These are phyloP conservation scores for Cygnus olor DNA, from an alignment of 2,797 vertebrate species.

Conservation along the genomic window DNA sequence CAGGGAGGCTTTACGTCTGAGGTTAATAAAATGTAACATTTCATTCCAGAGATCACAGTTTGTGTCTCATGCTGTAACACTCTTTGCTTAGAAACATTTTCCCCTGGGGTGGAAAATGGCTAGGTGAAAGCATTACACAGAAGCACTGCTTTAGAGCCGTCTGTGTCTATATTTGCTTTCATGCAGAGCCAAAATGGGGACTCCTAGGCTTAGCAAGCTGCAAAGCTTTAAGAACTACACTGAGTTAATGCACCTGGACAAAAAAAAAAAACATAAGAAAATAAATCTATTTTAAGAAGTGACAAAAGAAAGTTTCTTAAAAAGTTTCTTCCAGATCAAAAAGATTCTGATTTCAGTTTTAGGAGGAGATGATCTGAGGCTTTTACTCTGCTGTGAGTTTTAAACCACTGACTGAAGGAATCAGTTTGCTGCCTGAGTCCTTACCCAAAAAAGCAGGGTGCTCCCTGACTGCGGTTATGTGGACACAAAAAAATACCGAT, in stretches of 20 bases:
- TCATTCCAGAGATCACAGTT: slow-evolving; percentile 39
- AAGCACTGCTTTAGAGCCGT: neutral
- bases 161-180: neutral
- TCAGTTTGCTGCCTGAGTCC: neutral
- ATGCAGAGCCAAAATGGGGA: neutral
- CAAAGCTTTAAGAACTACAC: neutral
- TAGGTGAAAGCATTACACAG: neutral
- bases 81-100: slow-evolving; percentile 39
- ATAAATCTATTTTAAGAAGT: neutral
- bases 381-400: neutral
- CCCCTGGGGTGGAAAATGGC: slow-evolving; percentile 33
- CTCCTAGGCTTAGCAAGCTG: neutral
- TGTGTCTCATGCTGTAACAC: slow-evolving; percentile 46
- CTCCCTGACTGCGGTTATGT: neutral
- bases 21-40: slow-evolving; percentile 58
- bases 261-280: neutral
- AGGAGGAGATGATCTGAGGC: neutral
- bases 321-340: neutral
- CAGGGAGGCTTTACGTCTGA: slow-evolving; percentile 41
- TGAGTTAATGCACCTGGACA: neutral
- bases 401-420: neutral
- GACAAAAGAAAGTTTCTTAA: neutral
- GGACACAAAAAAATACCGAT: neutral
- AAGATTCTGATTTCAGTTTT: neutral
- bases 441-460: neutral